Evolutionary conservation across 1,140 invertebrate genomes (phyloP).

Genomic region (Papilio polyxenes): DNA sequence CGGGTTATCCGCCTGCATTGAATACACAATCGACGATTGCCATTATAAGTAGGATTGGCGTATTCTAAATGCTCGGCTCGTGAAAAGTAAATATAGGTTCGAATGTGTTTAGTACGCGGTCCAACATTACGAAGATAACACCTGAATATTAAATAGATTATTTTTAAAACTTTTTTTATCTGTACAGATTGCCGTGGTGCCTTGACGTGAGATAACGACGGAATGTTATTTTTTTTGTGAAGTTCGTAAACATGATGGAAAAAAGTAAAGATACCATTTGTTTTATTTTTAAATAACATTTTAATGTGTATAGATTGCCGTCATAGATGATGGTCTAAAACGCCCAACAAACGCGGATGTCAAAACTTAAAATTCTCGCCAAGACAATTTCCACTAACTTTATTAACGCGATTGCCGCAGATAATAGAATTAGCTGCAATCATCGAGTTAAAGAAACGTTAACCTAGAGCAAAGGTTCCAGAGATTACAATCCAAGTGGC

Average conservation of each 20-base stretch:
- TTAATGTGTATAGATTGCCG: not conserved
- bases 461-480: constrained; percentile 12
- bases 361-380: not conserved
- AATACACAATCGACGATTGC: constrained; percentile 45
- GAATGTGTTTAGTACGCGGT: constrained; percentile 51
- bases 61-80: constrained; percentile 49
- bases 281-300: not conserved
- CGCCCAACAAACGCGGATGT: not conserved
- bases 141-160: constrained; percentile 67
- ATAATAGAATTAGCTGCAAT: constrained; percentile 27
- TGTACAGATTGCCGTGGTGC: constrained; percentile 38
- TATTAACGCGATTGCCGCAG: constrained; percentile 2
- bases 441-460: constrained; percentile 24
- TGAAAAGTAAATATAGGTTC: constrained; percentile 54
- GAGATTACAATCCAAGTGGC: constrained; percentile 17
- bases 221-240: not conserved
- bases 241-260: not conserved
- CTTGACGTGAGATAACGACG: not conserved
- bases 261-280: not conserved
- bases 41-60: constrained; percentile 33
- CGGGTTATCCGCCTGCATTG: constrained; percentile 47
- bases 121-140: constrained; percentile 54
- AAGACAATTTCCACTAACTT: not conserved
- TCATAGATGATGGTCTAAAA: not conserved
- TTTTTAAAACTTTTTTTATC: constrained; percentile 58